phyloP scores from a whole-genome alignment of 2,113 vertebrate species.

The Reinhardtius hippoglossoides region DNA sequence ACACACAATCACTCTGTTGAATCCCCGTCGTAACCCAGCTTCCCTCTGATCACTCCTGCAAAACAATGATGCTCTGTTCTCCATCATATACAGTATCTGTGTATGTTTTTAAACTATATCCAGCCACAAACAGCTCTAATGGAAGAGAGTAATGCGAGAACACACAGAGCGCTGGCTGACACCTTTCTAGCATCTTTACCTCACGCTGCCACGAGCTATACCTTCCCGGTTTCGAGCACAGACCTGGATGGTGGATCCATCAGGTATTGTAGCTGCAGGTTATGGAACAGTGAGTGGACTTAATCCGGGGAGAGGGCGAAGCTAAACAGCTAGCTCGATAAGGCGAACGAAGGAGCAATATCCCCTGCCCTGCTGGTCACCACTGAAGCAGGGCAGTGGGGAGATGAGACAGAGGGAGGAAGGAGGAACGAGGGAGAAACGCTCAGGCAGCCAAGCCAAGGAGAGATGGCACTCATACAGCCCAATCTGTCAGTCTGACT shows the following conservation, averaged over 20 bases:
- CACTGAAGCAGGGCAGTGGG: conserved; percentile 49
- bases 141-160: conserved; percentile 40
- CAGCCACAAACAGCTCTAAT: conserved; percentile 33
- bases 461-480: conserved; percentile 78
- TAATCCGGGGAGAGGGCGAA: conserved; percentile 48
- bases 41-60: conserved; percentile 21
- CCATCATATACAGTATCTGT: conserved; percentile 20
- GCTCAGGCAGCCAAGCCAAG: conserved; percentile 66
- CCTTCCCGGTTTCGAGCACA: conserved; percentile 11
- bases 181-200: conserved; percentile 42
- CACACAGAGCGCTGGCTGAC: conserved; percentile 20
- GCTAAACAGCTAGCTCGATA: conserved; percentile 43
- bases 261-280: conserved; percentile 49
- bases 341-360: conserved; percentile 47
- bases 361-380: conserved; percentile 53
- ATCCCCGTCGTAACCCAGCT: conserved; percentile 45
- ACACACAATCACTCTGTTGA: conserved; percentile 25
- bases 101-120: conserved; percentile 10
- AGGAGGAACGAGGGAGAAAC: conserved; percentile 46
- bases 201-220: conserved; percentile 27
- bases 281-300: conserved; percentile 60
- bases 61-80: conserved; percentile 30
- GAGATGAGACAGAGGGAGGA: conserved; percentile 51
- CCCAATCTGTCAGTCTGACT: conserved; percentile 81
- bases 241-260: conserved; percentile 34